Conservation (phyloP, 2,797 vertebrate species). For the Sciurus carolinensis region DNA sequence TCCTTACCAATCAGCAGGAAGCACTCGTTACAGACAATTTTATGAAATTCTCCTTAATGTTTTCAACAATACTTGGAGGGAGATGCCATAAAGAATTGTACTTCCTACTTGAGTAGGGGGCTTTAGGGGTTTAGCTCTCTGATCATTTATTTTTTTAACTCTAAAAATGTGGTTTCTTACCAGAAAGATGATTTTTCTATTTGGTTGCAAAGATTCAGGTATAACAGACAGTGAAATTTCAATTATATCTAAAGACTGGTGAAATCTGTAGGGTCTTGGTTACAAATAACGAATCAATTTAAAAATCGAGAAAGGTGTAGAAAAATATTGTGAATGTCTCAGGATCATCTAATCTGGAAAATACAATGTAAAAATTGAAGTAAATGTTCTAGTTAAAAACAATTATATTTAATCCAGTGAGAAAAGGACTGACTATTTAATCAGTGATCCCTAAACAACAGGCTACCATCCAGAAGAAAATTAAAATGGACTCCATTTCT, state of each 20-base stretch:
- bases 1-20: not conserved
- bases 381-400: not conserved
- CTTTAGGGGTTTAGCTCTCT: not conserved
- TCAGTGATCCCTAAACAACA: not conserved
- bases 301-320: conserved; percentile 22
- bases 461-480: not conserved
- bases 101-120: not conserved
- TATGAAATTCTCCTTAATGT: conserved; percentile 11
- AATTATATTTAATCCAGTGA: not conserved
- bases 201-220: not conserved
- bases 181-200: not conserved
- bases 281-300: conserved; percentile 36
- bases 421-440: not conserved
- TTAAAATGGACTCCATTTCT: not conserved
- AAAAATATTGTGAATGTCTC: not conserved
- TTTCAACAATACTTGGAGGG: conserved; percentile 6
- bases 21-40: not conserved
- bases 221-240: not conserved
- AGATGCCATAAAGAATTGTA: not conserved
- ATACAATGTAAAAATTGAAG: not conserved
- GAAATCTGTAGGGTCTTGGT: not conserved
- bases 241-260: conserved; percentile 6
- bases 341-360: not conserved
- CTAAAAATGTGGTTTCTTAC: not conserved
- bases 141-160: conserved; percentile 44